Base-by-base conservation (phyloP, 2,797 vertebrate genomes). In the Kryptolebias ocellatus region DNA sequence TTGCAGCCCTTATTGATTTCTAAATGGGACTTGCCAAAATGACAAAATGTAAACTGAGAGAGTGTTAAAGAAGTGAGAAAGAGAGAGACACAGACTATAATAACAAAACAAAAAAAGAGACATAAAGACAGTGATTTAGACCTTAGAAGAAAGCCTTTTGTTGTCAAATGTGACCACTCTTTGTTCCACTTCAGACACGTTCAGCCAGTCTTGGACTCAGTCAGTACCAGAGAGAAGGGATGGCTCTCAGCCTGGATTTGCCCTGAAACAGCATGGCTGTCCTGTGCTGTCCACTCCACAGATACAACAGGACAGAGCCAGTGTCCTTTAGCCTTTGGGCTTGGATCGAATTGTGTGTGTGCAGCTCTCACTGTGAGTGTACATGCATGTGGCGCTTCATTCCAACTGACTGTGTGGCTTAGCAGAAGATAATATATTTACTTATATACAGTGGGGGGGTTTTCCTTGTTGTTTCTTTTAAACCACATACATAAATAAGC, bases 221-320 rank as follows among this genome's bases (percentile, higher is more conserved):
- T 70, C 92, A 94, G 76, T 85, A 88, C 80, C 88, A 87, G 82
- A 76, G 70, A 78, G 60, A 85, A 79, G 84, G 68, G 80, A 83
- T 69, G 79, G 14, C 76, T 80, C 67, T 74, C 85, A 81, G 85
- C 82, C 79, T 79, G 83, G 60, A 64, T 84, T 80, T 53, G 79
- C 79, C 82, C 84, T 78, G 83, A 84, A 88, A 84, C 85, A 90
- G 85, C 89, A 90, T 89, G 87, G 87, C 88, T 42, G 70, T 63
- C 85, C 78, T 72, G 86, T 74, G 63, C 84, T 72, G 60, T 86
- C 90, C 89, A 84, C 84, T 94, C 77, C 82, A 89, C 79, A 93
- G 90, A 90, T 53, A 76, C 86, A 82, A 42, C 27, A 85, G 92
- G 90, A 91, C 89, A 86, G 80, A 81, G 80, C 79, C 92, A 79